These are phyloP conservation scores for Hermaeophaga mercurialis DNA, from an alignment of 2,888 invertebrate genomes.

Conservation along the genomic window DNA sequence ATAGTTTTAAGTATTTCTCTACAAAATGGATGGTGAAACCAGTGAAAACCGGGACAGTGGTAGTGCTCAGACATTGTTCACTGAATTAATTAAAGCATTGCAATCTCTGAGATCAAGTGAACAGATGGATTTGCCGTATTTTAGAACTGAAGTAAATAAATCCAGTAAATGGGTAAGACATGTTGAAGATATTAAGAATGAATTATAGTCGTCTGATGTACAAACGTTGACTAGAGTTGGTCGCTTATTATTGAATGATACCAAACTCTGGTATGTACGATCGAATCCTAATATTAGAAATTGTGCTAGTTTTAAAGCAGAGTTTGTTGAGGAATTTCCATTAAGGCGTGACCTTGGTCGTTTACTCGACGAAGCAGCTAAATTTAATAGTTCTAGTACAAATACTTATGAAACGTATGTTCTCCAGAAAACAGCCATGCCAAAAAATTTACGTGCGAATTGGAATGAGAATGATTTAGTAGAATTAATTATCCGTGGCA, in stretches of 20 bases:
- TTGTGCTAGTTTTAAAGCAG: slow-evolving; percentile 36
- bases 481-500: slow-evolving; percentile 36
- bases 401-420: slow-evolving; percentile 39
- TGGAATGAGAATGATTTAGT: slow-evolving; percentile 37
- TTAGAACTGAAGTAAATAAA: slow-evolving; percentile 27
- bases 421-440: slow-evolving; percentile 31
- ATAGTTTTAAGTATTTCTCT: no score
- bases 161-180: slow-evolving; percentile 31
- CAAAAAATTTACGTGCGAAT: slow-evolving; percentile 35
- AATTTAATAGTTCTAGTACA: slow-evolving; percentile 28
- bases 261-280: slow-evolving; percentile 29
- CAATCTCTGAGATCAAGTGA: slow-evolving; percentile 24
- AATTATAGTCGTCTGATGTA: slow-evolving; percentile 32
- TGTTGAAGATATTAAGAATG: slow-evolving; percentile 28
- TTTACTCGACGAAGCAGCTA: slow-evolving; percentile 34
- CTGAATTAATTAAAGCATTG: slow-evolving; percentile 25
- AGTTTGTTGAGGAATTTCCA: slow-evolving; percentile 41
- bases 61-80: neutral
- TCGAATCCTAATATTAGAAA: slow-evolving; percentile 34
- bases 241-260: slow-evolving; percentile 25
- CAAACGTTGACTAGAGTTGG: slow-evolving; percentile 27
- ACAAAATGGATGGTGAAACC: no score
- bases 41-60: no score
- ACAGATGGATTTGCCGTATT: slow-evolving; percentile 33
- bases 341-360: slow-evolving; percentile 33